A percentile compares a stretch with the other conserved stretches of the same genome.
These are phyloP conservation scores for Drepanosiphum platanoidis DNA, from an alignment of 2,888 invertebrate species.

Conservation along the genomic window DNA sequence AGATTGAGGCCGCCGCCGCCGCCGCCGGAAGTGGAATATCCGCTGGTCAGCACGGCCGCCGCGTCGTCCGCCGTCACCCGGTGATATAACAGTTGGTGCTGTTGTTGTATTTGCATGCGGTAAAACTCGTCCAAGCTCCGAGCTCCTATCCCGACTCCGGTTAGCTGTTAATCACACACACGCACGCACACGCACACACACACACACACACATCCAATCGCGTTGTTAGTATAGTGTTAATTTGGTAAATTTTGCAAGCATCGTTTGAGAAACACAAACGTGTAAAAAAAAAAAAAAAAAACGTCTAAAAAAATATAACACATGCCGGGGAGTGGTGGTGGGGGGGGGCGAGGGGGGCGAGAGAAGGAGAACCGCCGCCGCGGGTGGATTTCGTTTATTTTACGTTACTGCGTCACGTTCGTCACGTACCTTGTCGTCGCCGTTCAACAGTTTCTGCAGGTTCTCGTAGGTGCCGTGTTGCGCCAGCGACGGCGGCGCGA, in stretches of 20 bases:
- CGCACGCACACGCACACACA: constrained; percentile 18
- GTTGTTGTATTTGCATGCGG: constrained; percentile 56
- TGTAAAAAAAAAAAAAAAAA: constrained; percentile 4
- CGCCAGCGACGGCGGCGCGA: constrained; percentile 10
- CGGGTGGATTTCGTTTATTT: too few species aligned
- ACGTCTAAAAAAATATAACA: background rate
- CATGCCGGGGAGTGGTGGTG: background rate
- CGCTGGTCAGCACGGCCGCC: background rate
- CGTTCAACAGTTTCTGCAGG: constrained; percentile 32
- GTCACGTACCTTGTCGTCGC: constrained; percentile 54
- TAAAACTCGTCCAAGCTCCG: constrained; percentile 58
- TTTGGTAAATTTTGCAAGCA: background rate
- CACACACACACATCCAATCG: constrained; percentile 20
- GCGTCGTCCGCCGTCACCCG: constrained; percentile 32
- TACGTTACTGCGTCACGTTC: background rate
- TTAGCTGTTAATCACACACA: constrained; percentile 46
- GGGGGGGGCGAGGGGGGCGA: background rate
- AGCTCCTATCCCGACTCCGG: constrained; percentile 49
- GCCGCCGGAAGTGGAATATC: background rate
- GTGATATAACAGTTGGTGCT: constrained; percentile 26
- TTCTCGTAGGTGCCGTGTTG: constrained; percentile 32
- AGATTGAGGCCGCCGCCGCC: background rate
- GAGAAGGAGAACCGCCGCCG: background rate
- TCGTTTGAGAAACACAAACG: background rate
- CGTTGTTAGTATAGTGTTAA: constrained; percentile 45